These are phyloP conservation scores for Rafetus swinhoei DNA, from an alignment of 2,113 vertebrate species.

Conservation along the genomic window DNA sequence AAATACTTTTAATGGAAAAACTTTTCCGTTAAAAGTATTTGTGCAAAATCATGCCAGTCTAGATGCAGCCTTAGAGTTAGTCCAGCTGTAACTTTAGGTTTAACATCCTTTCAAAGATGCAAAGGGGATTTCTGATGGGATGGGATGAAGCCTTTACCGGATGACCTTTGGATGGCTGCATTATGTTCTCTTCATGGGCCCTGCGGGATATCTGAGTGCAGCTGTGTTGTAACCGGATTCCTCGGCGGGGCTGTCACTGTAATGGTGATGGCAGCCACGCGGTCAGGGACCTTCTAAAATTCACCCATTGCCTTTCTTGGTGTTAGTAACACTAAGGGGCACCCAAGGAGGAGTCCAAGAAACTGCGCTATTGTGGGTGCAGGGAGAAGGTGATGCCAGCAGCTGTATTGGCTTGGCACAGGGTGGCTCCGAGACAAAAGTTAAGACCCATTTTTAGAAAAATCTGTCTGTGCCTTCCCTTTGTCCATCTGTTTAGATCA, in stretches of 20 bases:
- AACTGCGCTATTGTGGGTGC: neutral
- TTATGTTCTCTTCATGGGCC: neutral
- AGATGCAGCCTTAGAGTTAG: neutral
- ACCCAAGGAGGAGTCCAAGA: neutral
- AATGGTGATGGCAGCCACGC: neutral
- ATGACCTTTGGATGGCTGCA: neutral
- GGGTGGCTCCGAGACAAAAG: neutral
- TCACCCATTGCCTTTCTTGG: neutral
- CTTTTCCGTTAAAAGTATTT: no score
- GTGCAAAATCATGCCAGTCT: no score
- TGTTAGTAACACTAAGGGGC: neutral
- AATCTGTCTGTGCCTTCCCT: neutral
- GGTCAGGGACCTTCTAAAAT: neutral
- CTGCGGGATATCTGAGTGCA: neutral
- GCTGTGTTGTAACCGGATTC: accelerated
- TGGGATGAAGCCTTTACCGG: accelerated
- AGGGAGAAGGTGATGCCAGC: neutral
- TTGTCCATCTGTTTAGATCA: neutral
- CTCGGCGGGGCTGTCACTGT: neutral
- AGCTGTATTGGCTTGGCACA: neutral
- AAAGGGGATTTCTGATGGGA: neutral
- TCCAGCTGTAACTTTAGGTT: neutral
- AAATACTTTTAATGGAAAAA: no score
- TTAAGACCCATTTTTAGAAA: neutral
- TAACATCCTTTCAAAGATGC: neutral